Base-by-base conservation (phyloP, 1,140 invertebrate genomes). In the Latrodectus geometricus region DNA sequence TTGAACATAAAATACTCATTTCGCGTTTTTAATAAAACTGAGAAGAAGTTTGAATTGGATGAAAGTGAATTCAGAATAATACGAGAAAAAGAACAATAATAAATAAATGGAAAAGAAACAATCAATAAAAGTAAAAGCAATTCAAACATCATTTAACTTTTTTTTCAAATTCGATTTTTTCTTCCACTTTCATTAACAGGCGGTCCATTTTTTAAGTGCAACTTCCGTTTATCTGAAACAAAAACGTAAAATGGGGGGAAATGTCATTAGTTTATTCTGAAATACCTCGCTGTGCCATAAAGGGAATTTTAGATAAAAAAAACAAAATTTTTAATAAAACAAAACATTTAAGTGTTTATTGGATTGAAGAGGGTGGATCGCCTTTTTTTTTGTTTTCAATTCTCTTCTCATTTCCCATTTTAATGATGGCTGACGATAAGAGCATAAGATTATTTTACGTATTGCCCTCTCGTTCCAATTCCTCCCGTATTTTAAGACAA, bases 191-290 rank as follows among this genome's bases (percentile, higher is more conserved):
- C 82, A 76, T 84, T 84, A 75, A 56, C 14, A 49, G 35, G 82
- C 7, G 69, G 72, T 84, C 21, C 35, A 12, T 69, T 79, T 68
- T 84, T 76, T 54, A 68, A 35, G 35, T 61, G 35, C n/a, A 68
- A 76, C 72, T 76, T 76, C 52, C 72, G n/a, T 84, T 84, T 84
- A 84, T 84, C 66, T 84, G 68, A 84, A 84, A 84, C 82, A 84
- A 84, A 84, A 72, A 76, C 21, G 35, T 50, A 61, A 66, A 76
- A 68, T 65, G 21, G 65, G n/a, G 65, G 82, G 54, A 84, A 76
- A 84, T 84, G 82, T 84, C 82, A 84, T 84, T 84, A 84, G 61
- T 69, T 52, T 70, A 61, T 68, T 73, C 61, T 9, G 52, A 84
- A 75, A 84, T 84, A 84, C 52, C 50, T 68, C 73, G n/a, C 78